These are phyloP conservation scores for Pseudochromis fuscus DNA, from an alignment of 2,797 vertebrate genomes.

Conservation along the genomic window DNA sequence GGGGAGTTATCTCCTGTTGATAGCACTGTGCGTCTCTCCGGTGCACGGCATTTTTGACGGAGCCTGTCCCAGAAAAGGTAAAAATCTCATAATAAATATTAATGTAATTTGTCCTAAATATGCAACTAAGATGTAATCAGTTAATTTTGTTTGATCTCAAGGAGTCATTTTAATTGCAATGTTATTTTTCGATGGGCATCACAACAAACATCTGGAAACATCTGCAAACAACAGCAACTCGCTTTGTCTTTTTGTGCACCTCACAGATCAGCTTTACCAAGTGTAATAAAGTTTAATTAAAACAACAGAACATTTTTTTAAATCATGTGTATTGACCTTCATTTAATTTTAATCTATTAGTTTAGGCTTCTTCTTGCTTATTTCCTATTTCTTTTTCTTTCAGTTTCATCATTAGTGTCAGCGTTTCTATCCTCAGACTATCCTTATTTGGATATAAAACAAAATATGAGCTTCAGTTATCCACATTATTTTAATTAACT, in stretches of 20 bases:
- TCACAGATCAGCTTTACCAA: background rate
- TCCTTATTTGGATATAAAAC: too few relatives aligned
- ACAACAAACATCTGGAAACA: background rate
- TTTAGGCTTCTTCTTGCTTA: background rate
- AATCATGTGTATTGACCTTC: background rate
- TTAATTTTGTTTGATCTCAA: too few relatives aligned
- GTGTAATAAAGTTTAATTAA: background rate
- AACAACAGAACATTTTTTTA: background rate
- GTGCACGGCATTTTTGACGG: slow-evolving; percentile 51
- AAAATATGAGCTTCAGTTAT: background rate
- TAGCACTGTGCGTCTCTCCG: slow-evolving; percentile 42
- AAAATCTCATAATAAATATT: too few relatives aligned
- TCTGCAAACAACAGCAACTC: background rate
- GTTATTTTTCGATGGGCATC: too few relatives aligned
- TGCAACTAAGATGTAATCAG: too few relatives aligned
- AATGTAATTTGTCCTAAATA: too few relatives aligned
- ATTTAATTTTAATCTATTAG: too few relatives aligned
- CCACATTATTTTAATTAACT: background rate
- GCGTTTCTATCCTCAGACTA: too few relatives aligned
- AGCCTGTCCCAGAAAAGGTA: slow-evolving; percentile 81
- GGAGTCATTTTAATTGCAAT: too few relatives aligned
- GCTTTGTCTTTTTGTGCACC: too few relatives aligned
- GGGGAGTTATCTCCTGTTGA: slow-evolving; percentile 41
- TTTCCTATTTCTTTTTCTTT: background rate
- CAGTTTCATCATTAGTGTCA: background rate